Evolutionary conservation across 2,797 vertebrate species (phyloP).

Genomic region (Poecile montanus): DNA sequence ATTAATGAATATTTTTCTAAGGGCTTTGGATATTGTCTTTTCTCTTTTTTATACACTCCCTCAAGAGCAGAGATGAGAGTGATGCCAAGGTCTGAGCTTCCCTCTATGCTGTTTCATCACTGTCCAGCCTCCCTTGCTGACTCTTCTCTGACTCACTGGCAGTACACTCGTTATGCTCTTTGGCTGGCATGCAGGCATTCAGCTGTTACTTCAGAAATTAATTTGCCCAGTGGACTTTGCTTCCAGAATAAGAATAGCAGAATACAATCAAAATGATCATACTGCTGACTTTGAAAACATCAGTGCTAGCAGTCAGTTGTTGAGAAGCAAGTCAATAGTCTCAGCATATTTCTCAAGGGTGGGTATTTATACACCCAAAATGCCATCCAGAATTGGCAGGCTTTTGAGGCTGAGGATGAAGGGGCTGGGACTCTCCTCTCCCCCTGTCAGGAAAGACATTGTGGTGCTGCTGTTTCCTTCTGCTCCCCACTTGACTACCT

Average conservation of each 20-base stretch:
- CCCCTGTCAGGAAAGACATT: background rate
- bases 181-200: background rate
- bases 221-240: background rate
- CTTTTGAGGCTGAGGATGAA: background rate
- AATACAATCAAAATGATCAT: background rate
- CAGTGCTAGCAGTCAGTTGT: background rate
- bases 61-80: constrained; percentile 19
- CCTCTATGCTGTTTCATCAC: background rate
- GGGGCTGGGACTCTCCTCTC: background rate
- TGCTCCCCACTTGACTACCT: background rate
- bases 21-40: constrained; percentile 11
- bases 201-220: constrained; percentile 32
- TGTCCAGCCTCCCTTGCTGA: constrained; percentile 24
- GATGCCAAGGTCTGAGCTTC: constrained; percentile 25
- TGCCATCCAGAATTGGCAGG: background rate
- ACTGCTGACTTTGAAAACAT: background rate
- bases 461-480: background rate
- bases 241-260: background rate
- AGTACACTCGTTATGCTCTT: background rate
- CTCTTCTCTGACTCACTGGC: background rate
- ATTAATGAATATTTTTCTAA: constrained; percentile 40
- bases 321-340: background rate
- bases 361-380: background rate
- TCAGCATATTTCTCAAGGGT: background rate
- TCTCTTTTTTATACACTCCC: constrained; percentile 1